Conservation (phyloP, 1,140 invertebrate species). For the Apolygus lucorum region DNA sequence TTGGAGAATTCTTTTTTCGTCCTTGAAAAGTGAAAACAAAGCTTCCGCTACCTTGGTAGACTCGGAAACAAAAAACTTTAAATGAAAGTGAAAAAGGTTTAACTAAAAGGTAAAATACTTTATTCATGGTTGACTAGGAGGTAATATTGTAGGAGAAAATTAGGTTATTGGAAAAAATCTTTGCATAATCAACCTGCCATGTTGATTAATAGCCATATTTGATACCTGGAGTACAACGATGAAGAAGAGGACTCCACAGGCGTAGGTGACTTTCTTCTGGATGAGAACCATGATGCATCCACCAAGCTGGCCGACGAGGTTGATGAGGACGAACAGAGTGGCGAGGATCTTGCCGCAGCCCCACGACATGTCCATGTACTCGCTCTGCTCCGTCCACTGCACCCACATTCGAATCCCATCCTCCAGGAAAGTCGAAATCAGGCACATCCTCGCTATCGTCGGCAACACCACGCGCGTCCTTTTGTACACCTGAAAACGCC, state of each 20-base stretch:
- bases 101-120: too few relatives aligned
- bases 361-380: conserved; percentile 98
- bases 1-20: too few relatives aligned
- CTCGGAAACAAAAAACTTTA: too few relatives aligned
- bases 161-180: too few relatives aligned
- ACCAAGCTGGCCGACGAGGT: conserved; percentile 90
- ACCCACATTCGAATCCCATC: conserved; percentile 99
- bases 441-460: conserved; percentile 86
- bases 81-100: too few relatives aligned
- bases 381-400: conserved; percentile 95
- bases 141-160: too few relatives aligned
- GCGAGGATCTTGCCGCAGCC: conserved; percentile 90
- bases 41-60: too few relatives aligned
- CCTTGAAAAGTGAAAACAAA: too few relatives aligned
- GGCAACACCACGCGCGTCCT: conserved; percentile 90
- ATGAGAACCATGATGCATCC: conserved; percentile 92
- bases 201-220: too few relatives aligned
- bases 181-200: too few relatives aligned
- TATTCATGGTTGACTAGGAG: too few relatives aligned
- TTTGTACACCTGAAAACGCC: conserved; percentile 77
- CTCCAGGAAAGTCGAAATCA: conserved; percentile 99
- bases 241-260: conserved; percentile 89
- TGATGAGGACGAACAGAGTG: conserved; percentile 85
- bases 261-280: conserved; percentile 85
- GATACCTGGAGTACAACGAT: conserved; percentile 89